A percentile compares a stretch with the other conserved stretches of the same genome.
Conservation (phyloP, 1,140 invertebrate species). For the Neodiprion lecontei region DNA sequence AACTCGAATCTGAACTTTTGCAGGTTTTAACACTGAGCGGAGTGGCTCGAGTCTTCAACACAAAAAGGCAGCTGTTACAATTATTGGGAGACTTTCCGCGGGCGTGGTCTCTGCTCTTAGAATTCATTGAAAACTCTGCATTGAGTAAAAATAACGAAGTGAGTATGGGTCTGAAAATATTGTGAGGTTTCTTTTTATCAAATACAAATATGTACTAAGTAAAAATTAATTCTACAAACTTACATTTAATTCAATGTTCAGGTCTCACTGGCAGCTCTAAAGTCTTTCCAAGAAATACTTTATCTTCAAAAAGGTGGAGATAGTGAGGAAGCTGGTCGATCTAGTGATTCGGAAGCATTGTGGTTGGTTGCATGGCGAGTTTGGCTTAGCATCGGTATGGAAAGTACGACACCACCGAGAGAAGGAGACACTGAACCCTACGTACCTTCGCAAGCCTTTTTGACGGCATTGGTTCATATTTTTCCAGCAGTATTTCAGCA, state of each 20-base stretch:
- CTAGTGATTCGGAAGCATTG: conserved; percentile 67
- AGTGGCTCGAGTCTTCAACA: conserved; percentile 85
- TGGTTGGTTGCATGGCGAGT: conserved; percentile 85
- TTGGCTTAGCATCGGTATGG: conserved; percentile 85
- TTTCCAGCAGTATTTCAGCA: conserved; percentile 93
- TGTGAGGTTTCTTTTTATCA: conserved; percentile 11
- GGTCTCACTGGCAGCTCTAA: conserved; percentile 92
- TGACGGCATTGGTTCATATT: conserved; percentile 92
- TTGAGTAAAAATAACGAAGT: conserved; percentile 92
- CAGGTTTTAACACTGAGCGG: conserved; percentile 77
- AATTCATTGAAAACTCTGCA: conserved; percentile 93
- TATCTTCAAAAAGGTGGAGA: conserved; percentile 66
- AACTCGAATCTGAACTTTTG: conserved; percentile 25
- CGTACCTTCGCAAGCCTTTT: conserved; percentile 89
- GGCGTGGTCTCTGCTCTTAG: conserved; percentile 90
- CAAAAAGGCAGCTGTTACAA: conserved; percentile 85
- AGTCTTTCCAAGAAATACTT: conserved; percentile 95
- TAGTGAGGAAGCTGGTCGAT: conserved; percentile 47
- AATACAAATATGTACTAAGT: neutral
- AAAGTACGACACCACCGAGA: conserved; percentile 74
- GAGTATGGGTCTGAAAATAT: conserved; percentile 22
- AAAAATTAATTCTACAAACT: neutral
- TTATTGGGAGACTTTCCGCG: conserved; percentile 89
- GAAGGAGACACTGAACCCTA: conserved; percentile 72
- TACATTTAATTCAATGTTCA: conserved; percentile 36